phyloP scores from a whole-genome alignment of 2,888 invertebrate species.

The Meloe dianella region DNA sequence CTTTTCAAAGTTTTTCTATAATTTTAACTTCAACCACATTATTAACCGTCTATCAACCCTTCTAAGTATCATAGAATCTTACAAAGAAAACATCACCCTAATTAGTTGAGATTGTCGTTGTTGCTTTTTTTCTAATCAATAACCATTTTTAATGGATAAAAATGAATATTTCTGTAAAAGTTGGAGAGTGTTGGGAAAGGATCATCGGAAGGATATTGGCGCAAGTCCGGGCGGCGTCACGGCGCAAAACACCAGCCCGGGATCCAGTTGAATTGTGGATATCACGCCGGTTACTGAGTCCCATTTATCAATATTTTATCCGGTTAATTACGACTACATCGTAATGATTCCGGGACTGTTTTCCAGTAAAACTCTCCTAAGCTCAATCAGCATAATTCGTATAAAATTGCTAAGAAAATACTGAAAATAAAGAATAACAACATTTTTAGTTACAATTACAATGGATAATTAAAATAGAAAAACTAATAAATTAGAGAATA shows the following conservation, averaged over 20 bases:
- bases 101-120: not conserved
- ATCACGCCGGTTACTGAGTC: conserved; percentile 30
- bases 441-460: too few relatives aligned
- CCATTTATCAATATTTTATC: not conserved
- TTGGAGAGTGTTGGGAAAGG: conserved; percentile 54
- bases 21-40: not conserved
- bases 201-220: conserved; percentile 62
- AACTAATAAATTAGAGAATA: too few relatives aligned
- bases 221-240: conserved; percentile 61
- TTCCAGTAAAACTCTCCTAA: not conserved
- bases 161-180: conserved; percentile 16
- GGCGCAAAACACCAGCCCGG: conserved; percentile 65
- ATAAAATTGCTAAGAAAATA: too few relatives aligned
- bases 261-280: conserved; percentile 61
- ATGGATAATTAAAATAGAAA: too few relatives aligned
- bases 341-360: not conserved
- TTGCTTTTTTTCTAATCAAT: not conserved
- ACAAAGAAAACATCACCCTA: too few relatives aligned
- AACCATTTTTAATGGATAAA: not conserved
- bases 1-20: not conserved
- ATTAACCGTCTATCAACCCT: not conserved
- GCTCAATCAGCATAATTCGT: not conserved
- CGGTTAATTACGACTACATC: not conserved
- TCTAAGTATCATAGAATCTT: too few relatives aligned
- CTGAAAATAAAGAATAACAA: too few relatives aligned